Conservation (phyloP, 2,797 vertebrate genomes). For the Myotis myotis region DNA sequence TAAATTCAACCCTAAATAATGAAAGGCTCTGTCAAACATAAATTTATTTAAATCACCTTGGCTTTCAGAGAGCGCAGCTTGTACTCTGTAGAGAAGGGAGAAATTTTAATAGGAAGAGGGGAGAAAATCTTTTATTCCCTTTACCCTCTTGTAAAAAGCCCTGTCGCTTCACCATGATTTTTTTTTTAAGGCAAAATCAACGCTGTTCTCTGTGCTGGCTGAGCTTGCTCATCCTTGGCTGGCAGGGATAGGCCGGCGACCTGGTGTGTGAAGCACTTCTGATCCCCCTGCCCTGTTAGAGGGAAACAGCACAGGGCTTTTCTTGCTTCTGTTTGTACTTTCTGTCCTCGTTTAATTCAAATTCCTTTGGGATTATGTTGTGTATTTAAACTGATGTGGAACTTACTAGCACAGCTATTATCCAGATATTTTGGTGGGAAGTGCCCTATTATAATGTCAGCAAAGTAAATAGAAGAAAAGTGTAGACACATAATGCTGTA, state of each 20-base stretch:
- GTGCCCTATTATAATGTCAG: neutral
- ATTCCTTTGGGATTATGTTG: slow-evolving; percentile 32
- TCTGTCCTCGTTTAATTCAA: slow-evolving; percentile 42
- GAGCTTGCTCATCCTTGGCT: slow-evolving; percentile 57
- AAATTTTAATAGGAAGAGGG: slow-evolving; percentile 21
- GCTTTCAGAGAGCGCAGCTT: slow-evolving; percentile 36
- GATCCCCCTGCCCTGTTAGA: slow-evolving; percentile 34
- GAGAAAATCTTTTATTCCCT: slow-evolving; percentile 62
- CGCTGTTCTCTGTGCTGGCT: slow-evolving; percentile 34
- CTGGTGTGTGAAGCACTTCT: slow-evolving; percentile 12
- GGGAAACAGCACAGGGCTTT: neutral
- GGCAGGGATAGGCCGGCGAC: neutral
- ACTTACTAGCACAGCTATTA: neutral
- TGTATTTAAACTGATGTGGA: slow-evolving; percentile 16
- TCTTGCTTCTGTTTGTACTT: slow-evolving; percentile 18
- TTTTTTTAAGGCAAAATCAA: slow-evolving; percentile 47
- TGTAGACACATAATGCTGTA: neutral
- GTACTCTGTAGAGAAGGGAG: neutral
- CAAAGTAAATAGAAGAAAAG: slow-evolving; percentile 45
- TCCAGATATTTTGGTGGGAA: neutral
- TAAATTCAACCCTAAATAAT: slow-evolving; percentile 38
- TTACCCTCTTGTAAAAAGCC: slow-evolving; percentile 59
- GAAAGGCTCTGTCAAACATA: slow-evolving; percentile 11
- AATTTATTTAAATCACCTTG: slow-evolving; percentile 67
- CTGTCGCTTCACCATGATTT: slow-evolving; percentile 15